phyloP scores from a whole-genome alignment of 2,888 invertebrate species.

The Pelosia muscerda region DNA sequence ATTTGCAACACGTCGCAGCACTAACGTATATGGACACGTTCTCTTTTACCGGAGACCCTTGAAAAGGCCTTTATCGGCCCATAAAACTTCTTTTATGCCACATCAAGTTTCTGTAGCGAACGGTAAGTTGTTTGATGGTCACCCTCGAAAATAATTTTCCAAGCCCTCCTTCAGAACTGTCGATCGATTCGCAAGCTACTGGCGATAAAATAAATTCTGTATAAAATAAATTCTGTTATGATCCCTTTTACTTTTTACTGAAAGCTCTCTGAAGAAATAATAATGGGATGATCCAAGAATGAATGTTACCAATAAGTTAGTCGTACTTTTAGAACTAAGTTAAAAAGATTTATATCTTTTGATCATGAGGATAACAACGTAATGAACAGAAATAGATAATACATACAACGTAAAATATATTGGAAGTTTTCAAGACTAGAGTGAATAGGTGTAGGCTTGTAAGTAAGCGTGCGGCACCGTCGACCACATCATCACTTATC shows the following conservation, averaged over 20 bases:
- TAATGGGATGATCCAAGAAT: constrained; percentile 80
- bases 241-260: constrained; percentile 79
- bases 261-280: constrained; percentile 70
- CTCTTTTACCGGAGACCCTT: constrained; percentile 71
- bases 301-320: constrained; percentile 79
- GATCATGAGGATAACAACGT: constrained; percentile 16
- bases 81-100: constrained; percentile 83
- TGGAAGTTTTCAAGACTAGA: too few relatives aligned
- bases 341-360: constrained; percentile 50
- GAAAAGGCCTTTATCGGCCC: constrained; percentile 82
- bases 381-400: not conserved
- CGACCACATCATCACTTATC: too few relatives aligned
- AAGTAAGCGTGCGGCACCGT: too few relatives aligned
- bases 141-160: constrained; percentile 81
- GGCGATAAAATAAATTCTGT: constrained; percentile 79
- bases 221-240: constrained; percentile 81
- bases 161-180: constrained; percentile 69
- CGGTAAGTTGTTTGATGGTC: constrained; percentile 81
- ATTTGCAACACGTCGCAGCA: constrained; percentile 52
- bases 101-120: constrained; percentile 77
- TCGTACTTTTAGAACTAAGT: constrained; percentile 67
- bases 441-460: too few relatives aligned
- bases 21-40: constrained; percentile 58
- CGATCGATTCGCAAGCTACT: constrained; percentile 75
- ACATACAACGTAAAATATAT: too few relatives aligned